Evolutionary conservation across 2,888 invertebrate species (phyloP).

Genomic region (Xestoiulus laeticollis): DNA sequence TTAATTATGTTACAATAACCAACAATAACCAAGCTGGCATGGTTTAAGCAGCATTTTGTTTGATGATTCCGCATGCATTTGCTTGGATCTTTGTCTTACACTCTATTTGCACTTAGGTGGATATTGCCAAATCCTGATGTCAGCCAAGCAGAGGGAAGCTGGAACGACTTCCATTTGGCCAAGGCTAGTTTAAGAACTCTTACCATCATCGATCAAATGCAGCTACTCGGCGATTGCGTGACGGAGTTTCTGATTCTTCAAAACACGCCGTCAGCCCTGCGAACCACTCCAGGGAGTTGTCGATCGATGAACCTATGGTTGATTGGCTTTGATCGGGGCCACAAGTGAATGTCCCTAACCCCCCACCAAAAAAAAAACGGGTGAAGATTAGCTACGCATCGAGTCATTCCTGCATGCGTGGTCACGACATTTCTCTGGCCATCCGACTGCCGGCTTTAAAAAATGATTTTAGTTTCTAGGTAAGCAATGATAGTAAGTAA

Average conservation of each 20-base stretch:
- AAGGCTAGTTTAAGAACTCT: background rate
- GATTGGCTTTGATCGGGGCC: background rate
- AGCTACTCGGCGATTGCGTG: background rate
- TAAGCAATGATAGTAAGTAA: background rate
- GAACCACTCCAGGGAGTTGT: conserved; percentile 10
- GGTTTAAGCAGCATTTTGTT: no score
- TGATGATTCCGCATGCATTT: background rate
- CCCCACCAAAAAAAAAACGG: background rate
- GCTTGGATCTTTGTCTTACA: background rate
- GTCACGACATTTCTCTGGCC: conserved; percentile 1
- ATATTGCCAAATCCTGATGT: conserved; percentile 50
- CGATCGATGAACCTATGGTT: background rate
- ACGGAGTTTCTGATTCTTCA: background rate
- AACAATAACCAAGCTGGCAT: no score
- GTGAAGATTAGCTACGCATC: conserved; percentile 16
- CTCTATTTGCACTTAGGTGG: conserved; percentile 8
- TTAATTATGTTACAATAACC: no score
- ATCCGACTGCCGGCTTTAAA: background rate
- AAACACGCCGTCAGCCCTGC: background rate
- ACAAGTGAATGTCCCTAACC: background rate
- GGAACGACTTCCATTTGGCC: conserved; percentile 44
- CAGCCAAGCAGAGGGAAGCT: conserved; percentile 1
- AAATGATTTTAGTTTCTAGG: background rate
- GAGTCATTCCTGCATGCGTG: conserved; percentile 2
- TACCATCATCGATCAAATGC: conserved; percentile 26